A percentile compares a stretch with the other conserved stretches of the same genome.
Conservation (phyloP, 92 coral and sea anemone genomes). For the Zoanthus sociatus region DNA sequence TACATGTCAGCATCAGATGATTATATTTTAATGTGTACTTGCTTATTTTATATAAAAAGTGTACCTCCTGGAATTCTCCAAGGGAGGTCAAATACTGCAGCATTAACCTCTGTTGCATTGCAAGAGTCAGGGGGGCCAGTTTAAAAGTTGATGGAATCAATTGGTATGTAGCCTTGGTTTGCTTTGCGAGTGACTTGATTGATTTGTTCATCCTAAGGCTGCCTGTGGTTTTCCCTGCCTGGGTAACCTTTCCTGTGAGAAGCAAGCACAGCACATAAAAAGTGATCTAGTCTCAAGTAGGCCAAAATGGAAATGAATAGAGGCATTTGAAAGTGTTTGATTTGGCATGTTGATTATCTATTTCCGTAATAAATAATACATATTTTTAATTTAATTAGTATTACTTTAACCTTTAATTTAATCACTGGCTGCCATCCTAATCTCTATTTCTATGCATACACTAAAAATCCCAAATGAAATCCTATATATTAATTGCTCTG, state of each 20-base stretch:
- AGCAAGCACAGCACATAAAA: neutral
- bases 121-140: slow-evolving; percentile 79
- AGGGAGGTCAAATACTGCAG: slow-evolving; percentile 89
- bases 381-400: too few relatives aligned
- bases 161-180: slow-evolving; percentile 62
- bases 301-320: too few relatives aligned
- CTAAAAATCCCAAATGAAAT: too few relatives aligned
- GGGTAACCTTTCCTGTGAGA: neutral
- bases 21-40: neutral
- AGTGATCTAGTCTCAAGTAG: neutral
- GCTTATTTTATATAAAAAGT: neutral
- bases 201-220: slow-evolving; percentile 8
- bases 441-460: too few relatives aligned
- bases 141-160: slow-evolving; percentile 76
- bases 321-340: too few relatives aligned
- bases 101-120: slow-evolving; percentile 91
- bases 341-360: too few relatives aligned
- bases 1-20: too few relatives aligned
- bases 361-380: too few relatives aligned
- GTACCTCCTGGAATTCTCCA: slow-evolving; percentile 98
- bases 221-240: slow-evolving; percentile 6
- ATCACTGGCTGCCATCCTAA: too few relatives aligned
- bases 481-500: too few relatives aligned
- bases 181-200: slow-evolving; percentile 17
- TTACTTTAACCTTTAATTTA: too few relatives aligned